Evolutionary conservation across 2,797 vertebrate genomes (phyloP).

Genomic region (Apodemus agrarius): DNA sequence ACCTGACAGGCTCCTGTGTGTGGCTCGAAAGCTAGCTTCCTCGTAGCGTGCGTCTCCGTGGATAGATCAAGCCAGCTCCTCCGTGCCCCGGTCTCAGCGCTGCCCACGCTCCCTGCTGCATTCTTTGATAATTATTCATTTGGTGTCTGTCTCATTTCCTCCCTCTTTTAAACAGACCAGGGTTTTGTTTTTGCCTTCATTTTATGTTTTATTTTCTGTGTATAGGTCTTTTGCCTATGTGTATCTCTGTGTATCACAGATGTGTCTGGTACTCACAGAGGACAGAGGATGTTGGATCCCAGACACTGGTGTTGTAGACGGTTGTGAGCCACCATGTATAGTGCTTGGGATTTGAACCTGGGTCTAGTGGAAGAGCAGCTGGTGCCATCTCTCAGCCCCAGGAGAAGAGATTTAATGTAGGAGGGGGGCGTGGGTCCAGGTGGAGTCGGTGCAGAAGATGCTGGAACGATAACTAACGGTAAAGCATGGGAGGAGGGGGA

Average conservation of each 20-base stretch:
- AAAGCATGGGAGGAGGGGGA: not conserved
- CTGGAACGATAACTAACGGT: not conserved
- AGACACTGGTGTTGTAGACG: not conserved
- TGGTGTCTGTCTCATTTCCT: not conserved
- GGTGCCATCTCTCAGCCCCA: not conserved
- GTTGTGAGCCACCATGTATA: not conserved
- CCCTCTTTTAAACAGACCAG: not conserved
- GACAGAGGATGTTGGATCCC: not conserved
- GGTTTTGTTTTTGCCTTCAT: not conserved
- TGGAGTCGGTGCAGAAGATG: not conserved
- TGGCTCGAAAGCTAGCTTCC: no score
- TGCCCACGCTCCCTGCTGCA: rapidly evolving
- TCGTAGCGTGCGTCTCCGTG: no score
- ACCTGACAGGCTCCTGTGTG: not conserved
- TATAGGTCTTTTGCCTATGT: not conserved
- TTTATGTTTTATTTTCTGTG: not conserved
- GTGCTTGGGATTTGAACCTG: not conserved
- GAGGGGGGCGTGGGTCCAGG: not conserved
- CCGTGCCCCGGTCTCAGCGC: rapidly evolving
- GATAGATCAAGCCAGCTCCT: not conserved
- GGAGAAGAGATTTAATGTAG: not conserved
- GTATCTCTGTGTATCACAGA: not conserved
- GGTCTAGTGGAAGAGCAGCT: not conserved
- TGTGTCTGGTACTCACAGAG: not conserved
- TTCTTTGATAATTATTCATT: no score